Base-by-base conservation (phyloP, 2,888 invertebrate species). In the Sipha maydis region DNA sequence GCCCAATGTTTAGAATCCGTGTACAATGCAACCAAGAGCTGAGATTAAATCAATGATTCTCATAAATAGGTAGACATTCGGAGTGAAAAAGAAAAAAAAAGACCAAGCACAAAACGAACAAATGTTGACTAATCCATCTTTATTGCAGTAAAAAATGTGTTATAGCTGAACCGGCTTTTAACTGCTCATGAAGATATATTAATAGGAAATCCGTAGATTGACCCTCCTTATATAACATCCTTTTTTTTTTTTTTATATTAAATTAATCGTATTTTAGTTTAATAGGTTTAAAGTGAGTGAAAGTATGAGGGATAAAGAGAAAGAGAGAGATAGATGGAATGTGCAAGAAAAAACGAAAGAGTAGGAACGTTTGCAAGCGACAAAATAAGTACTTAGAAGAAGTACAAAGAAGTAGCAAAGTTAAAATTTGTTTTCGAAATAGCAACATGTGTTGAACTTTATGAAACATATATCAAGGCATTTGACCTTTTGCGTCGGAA, bases 191-290 rank as follows among this genome's bases (percentile, higher is more conserved):
- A 75, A 83, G 83, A 83, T 75, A 76, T 84, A 84, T 61, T 61
- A 84, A 61, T 56, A 84, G 61, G 75, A 75, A 84, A 84, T 61
- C 28, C 83, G 83, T 84, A 61, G 83, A 75, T 19, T 11, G 83
- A 75, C 83, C 83, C 38, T 84, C 38, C 38, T 80, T 67, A 78
- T 19, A 25, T 25, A 76, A 76, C 76, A 76, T 84, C 38, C 28
- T 69, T 69, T 82, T 83, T 71, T 71, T n/a, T 80, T 41, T 67
- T n/a, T 7, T n/a, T 48, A n/a, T 14, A 76, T 76, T 61, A 41
- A 34, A 67, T 76, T 67, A 76, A 76, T 77, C 41, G 25, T 31
- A 21, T 76, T 84, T 84, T 61, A 31, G 41, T 77, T 84, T 67
- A 28, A 11, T 41, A 67, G 41, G 41, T 84, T 83, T 19, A 56